Percentiles rank a stretch among this genome's conserved stretches.
phyloP scores from a whole-genome alignment of 2,888 invertebrate genomes.

The Nematopogon swammerdamellus region DNA sequence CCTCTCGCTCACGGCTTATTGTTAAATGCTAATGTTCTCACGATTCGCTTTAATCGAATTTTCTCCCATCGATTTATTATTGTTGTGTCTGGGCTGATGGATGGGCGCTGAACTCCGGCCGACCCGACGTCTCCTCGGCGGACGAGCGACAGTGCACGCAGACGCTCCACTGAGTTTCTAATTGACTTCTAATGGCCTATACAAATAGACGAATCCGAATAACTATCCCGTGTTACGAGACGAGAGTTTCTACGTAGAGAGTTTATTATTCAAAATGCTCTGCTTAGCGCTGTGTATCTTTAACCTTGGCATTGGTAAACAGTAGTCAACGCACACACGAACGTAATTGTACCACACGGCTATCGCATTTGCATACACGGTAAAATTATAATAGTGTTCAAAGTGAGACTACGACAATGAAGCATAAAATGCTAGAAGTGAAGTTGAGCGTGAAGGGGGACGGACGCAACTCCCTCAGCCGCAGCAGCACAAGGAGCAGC shows the following conservation, averaged over 20 bases:
- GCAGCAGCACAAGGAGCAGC: constrained; percentile 41
- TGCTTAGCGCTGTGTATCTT: no score
- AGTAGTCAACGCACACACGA: no score
- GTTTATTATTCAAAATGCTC: no score
- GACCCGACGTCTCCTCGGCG: not conserved
- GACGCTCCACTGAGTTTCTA: not conserved
- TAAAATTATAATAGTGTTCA: no score
- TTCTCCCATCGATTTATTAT: constrained; percentile 23
- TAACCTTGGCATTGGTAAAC: no score
- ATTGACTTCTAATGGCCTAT: not conserved
- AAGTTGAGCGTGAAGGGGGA: constrained; percentile 48
- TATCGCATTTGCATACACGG: no score
- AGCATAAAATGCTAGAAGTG: constrained; percentile 46
- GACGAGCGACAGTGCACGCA: not conserved
- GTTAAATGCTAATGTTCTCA: constrained; percentile 19
- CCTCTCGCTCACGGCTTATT: not conserved
- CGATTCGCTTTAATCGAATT: constrained; percentile 20
- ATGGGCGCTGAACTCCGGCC: not conserved
- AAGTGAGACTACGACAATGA: constrained; percentile 24
- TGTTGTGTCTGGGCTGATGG: not conserved
- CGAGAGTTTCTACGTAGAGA: no score
- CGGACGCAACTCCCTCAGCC: constrained; percentile 29
- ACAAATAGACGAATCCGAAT: not conserved
- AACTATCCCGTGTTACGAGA: no score
- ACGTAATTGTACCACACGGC: no score